These are phyloP conservation scores for Phaethon lepturus DNA, from an alignment of 2,113 vertebrate genomes.

Conservation along the genomic window DNA sequence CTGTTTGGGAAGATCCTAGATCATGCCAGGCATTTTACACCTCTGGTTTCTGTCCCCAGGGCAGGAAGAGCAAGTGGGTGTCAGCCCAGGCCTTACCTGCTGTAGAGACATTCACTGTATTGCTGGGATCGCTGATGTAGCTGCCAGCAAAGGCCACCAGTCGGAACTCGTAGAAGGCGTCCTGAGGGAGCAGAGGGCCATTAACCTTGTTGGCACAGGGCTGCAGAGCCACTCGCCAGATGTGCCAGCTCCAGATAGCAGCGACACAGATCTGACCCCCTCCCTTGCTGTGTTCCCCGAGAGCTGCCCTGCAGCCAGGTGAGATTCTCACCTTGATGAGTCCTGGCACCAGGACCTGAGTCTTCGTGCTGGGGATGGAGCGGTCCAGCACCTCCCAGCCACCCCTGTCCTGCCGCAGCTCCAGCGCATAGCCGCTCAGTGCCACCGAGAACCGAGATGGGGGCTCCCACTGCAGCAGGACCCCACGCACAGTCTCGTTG, in stretches of 20 bases:
- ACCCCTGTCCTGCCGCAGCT: conserved; percentile 83
- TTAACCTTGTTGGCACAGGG: neutral
- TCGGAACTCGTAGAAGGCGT: conserved; percentile 89
- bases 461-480: conserved; percentile 86
- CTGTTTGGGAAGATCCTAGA: neutral
- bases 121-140: conserved; percentile 90
- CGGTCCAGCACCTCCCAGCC: conserved; percentile 87
- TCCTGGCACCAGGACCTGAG: conserved; percentile 87
- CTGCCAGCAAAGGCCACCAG: conserved; percentile 87
- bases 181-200: conserved; percentile 63
- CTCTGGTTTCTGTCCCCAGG: neutral
- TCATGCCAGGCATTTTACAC: rapidly evolving
- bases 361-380: conserved; percentile 80
- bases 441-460: conserved; percentile 76
- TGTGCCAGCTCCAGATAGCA: no score
- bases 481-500: conserved; percentile 82
- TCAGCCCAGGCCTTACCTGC: conserved; percentile 74
- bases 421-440: conserved; percentile 85
- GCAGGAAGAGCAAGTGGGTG: rapidly evolving
- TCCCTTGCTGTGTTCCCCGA: neutral
- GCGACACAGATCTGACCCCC: no score
- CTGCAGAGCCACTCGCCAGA: no score
- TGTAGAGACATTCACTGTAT: conserved; percentile 88
- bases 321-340: conserved; percentile 83
- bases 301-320: rapidly evolving